Percentiles rank a stretch among this genome's conserved stretches.
phyloP scores from a whole-genome alignment of 2,888 invertebrate genomes.

The Limnephilus rhombicus region DNA sequence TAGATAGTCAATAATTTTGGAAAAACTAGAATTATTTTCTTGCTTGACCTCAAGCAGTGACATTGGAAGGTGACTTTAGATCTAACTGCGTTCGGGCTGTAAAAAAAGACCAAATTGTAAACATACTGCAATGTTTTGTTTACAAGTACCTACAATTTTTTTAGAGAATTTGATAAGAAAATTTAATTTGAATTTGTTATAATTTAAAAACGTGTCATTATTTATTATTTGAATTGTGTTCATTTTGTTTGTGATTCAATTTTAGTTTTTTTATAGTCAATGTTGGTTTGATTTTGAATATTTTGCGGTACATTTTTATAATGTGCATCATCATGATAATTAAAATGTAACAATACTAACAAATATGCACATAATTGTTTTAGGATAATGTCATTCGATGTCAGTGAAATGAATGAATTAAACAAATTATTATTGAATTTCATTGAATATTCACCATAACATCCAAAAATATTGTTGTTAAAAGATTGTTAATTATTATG shows the following conservation, averaged over 20 bases:
- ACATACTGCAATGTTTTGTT: background rate
- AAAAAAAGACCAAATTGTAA: background rate
- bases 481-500: background rate
- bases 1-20: background rate
- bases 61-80: slow-evolving; percentile 45
- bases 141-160: background rate
- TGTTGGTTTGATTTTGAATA: background rate
- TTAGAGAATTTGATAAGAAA: background rate
- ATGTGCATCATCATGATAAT: background rate
- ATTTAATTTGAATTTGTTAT: too few relatives aligned
- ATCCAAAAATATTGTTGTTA: background rate
- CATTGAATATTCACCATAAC: background rate
- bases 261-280: background rate
- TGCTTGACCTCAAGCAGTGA: slow-evolving; percentile 41
- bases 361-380: background rate
- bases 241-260: too few relatives aligned
- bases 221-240: too few relatives aligned
- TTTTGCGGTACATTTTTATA: background rate
- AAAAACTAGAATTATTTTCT: background rate
- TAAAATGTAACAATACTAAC: background rate
- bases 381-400: background rate
- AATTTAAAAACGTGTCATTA: too few relatives aligned
- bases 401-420: background rate
- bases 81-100: background rate
- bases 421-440: background rate